These are phyloP conservation scores for Dasysyrphus tricinctus DNA, from an alignment of 2,888 invertebrate genomes.

Conservation along the genomic window DNA sequence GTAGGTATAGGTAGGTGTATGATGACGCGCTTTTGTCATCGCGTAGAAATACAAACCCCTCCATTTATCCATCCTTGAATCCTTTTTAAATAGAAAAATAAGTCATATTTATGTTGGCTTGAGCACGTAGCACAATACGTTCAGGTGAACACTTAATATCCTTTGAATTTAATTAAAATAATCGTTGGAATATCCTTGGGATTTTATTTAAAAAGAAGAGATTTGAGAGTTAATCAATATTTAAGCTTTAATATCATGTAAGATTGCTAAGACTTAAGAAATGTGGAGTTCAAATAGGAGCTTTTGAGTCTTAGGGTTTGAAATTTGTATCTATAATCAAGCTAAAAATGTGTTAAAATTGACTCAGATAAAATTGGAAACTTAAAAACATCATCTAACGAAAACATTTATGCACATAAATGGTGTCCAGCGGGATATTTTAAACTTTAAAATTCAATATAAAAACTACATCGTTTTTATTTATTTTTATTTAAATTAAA, in stretches of 20 bases:
- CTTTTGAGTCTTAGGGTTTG: not conserved
- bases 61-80: not conserved
- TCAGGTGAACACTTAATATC: not conserved
- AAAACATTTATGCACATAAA: too few species aligned
- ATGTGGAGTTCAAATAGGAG: not conserved
- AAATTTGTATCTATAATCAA: too few species aligned
- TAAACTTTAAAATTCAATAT: too few species aligned
- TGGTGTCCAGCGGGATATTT: too few species aligned
- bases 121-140: constrained; percentile 1
- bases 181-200: not conserved
- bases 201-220: constrained; percentile 1
- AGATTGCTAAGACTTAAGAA: not conserved
- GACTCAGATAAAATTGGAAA: too few species aligned
- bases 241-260: not conserved
- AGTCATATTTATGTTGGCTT: constrained; percentile 3
- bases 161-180: constrained; percentile 18
- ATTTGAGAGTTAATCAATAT: not conserved
- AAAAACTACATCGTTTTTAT: too few species aligned
- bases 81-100: constrained; percentile 37
- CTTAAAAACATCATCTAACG: too few species aligned
- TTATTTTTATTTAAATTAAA: too few species aligned
- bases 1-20: not conserved
- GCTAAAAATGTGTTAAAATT: too few species aligned
- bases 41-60: not conserved
- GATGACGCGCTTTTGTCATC: constrained; percentile 4